A percentile compares a stretch with the other conserved stretches of the same genome.
These are phyloP conservation scores for Drosophila erecta DNA, from an alignment of 1,140 invertebrate species.

Conservation along the genomic window DNA sequence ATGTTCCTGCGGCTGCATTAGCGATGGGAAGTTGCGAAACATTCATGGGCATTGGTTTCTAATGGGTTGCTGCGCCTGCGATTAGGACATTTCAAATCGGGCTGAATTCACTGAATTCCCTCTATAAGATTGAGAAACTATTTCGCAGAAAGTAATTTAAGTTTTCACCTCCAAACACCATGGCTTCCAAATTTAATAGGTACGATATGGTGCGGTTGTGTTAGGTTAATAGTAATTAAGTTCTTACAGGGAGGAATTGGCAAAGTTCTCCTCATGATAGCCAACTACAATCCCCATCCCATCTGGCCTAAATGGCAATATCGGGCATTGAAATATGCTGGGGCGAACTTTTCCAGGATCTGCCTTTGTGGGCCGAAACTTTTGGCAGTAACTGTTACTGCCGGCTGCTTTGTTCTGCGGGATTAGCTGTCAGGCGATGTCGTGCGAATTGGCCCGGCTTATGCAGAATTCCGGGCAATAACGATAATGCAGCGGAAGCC, in stretches of 20 bases:
- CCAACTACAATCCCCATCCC: too few relatives aligned
- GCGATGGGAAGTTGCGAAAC: neutral
- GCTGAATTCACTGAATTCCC: too few relatives aligned
- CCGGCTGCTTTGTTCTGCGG: constrained; percentile 29
- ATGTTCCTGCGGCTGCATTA: constrained; percentile 13
- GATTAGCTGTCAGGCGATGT: constrained; percentile 28
- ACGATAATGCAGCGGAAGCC: constrained; percentile 38
- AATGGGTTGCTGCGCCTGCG: neutral
- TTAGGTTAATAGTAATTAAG: too few relatives aligned
- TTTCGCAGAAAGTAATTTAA: too few relatives aligned
- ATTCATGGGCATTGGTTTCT: too few relatives aligned
- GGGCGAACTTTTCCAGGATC: constrained; percentile 12
- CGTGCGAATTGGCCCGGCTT: constrained; percentile 17
- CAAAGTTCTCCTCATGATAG: too few relatives aligned
- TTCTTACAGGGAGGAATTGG: too few relatives aligned
- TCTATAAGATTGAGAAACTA: too few relatives aligned
- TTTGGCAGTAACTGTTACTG: constrained; percentile 16
- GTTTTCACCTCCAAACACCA: too few relatives aligned
- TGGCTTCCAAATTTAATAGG: too few relatives aligned
- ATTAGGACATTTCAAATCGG: too few relatives aligned
- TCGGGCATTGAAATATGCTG: constrained; percentile 65
- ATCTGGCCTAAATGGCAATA: constrained; percentile 39
- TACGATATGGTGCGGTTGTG: too few relatives aligned
- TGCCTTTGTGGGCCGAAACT: constrained; percentile 28
- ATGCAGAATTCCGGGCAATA: constrained; percentile 22